A percentile compares a stretch with the other conserved stretches of the same genome.
These are phyloP conservation scores for Dendrocincla fuliginosa DNA, from an alignment of 2,797 vertebrate genomes.

Conservation along the genomic window DNA sequence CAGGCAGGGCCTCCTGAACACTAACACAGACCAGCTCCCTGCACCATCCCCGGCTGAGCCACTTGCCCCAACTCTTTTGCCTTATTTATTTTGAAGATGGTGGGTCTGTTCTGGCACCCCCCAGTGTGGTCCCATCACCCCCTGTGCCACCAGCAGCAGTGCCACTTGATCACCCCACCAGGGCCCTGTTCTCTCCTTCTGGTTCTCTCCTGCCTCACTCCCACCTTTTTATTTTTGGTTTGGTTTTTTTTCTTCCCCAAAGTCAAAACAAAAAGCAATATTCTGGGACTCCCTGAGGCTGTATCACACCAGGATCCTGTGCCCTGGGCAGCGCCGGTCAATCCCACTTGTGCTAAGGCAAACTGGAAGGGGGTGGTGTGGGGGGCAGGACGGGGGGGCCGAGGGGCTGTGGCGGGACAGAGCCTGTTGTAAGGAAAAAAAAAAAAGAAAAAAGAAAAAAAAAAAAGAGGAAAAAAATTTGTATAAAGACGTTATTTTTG, in stretches of 20 bases:
- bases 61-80: constrained; percentile 34
- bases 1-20: constrained; percentile 47
- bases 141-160: not conserved
- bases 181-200: not conserved
- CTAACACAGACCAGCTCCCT: constrained; percentile 17
- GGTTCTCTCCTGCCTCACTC: constrained; percentile 38
- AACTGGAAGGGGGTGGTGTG: constrained; percentile 71
- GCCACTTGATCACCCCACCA: not conserved
- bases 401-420: not conserved
- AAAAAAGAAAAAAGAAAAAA: not conserved
- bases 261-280: constrained; percentile 79
- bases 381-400: constrained; percentile 46
- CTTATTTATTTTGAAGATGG: constrained; percentile 60
- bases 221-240: not conserved
- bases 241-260: not conserved
- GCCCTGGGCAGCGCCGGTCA: not conserved
- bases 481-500: constrained; percentile 99
- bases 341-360: constrained; percentile 28
- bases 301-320: constrained; percentile 7
- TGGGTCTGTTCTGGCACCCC: not conserved
- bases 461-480: constrained; percentile 80
- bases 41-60: constrained; percentile 20
- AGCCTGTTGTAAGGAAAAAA: constrained; percentile 56
- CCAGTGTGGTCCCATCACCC: not conserved
- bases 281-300: constrained; percentile 24